phyloP scores from a whole-genome alignment of 2,113 vertebrate genomes.

The Cyanoderma ruficeps region DNA sequence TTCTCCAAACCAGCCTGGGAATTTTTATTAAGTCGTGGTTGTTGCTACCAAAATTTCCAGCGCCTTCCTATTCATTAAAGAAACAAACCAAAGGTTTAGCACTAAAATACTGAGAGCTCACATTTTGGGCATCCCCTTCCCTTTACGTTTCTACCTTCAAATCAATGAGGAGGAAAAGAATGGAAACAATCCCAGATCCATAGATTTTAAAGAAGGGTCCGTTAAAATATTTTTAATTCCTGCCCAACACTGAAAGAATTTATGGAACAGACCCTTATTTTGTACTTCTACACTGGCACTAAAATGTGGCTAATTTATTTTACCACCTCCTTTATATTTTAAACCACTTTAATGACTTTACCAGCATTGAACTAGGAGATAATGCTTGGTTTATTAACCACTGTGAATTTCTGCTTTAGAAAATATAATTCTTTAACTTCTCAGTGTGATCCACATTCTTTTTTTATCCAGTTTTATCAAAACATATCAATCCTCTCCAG shows the following conservation, averaged over 20 bases:
- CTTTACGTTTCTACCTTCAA: neutral
- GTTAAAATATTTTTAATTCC: neutral
- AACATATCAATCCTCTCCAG: neutral
- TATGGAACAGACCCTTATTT: neutral
- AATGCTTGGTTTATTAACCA: neutral
- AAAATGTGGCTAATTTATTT: neutral
- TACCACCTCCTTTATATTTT: neutral
- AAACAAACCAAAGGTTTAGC: neutral
- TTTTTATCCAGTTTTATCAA: neutral
- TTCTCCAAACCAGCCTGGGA: neutral
- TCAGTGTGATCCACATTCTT: neutral
- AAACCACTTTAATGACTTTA: neutral
- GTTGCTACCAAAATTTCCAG: neutral
- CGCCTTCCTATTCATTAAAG: rapidly evolving
- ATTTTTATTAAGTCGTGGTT: neutral
- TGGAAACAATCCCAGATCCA: neutral
- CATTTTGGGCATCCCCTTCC: neutral
- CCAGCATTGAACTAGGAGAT: neutral
- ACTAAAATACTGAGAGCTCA: neutral
- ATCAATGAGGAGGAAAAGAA: neutral
- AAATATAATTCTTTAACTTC: neutral
- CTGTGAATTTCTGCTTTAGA: neutral
- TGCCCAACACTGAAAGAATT: neutral
- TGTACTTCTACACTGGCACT: neutral
- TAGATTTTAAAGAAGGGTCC: neutral